Base-by-base conservation (phyloP, 2,113 vertebrate genomes). In the Mesocricetus auratus region DNA sequence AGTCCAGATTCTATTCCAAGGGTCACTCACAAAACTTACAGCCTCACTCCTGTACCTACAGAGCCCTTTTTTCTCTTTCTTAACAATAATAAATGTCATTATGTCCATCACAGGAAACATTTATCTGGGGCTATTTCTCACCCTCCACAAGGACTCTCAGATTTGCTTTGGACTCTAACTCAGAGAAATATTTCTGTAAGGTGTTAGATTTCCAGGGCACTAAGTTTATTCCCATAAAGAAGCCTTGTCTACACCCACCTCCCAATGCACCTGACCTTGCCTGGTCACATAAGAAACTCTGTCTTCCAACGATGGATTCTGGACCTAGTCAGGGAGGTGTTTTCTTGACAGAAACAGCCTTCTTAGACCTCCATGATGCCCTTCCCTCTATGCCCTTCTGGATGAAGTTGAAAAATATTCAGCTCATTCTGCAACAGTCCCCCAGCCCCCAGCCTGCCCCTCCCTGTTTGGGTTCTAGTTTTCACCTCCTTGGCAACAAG, bases 381-480 rank as follows among this genome's bases (percentile, higher is more conserved):
- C 56, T 87, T 50, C 9, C 24, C 19, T 66, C 12, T 33, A 42
- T 60, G 19, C 64, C n/a, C 4, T 86, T 47, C 10, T 60, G 24
- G 39, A 24, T 86, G n/a, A 92, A n/a, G 7, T 79, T 82, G 22
- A 94, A 94, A 74, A 90, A 47, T 21, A 0, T 90, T 73, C 66
- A 71, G 53, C 74, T 85, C n/a, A 58, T 39, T 74, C 64, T 19
- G 26, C 19, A 74, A 58, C 29, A 62, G 73, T 42, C 36, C 64
- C 26, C 24, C 5, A 68, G 16, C n/a, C 22, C 75, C 81, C 58
- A 90, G 33, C 45, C 29, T 89, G 36, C 64, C 31, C 68, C 87
- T 45, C 89, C 86, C 94, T 96, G 73, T 96, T 97, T 97, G 94
- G 66, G 33, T 86, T 96, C 85, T 94, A 89, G 58, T 90, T 64